A percentile compares a stretch with the other conserved stretches of the same genome.
These are phyloP conservation scores for Macaca fascicularis DNA, from an alignment of 2,113 vertebrate species.

Conservation along the genomic window T2T-MFA8v1.1 NC_088394.1:74547501-74548000, in stretches of 20 bases:
- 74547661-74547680: rapidly evolving
- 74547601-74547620: neutral
- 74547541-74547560: no score
- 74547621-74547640: neutral
- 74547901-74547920: constrained; percentile 18
- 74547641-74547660: no score
- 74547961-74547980: neutral
- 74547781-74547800: neutral
- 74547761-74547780: neutral
- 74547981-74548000: neutral
- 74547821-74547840: neutral
- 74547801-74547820: neutral
- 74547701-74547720: rapidly evolving
- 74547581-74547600: neutral
- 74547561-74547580: neutral
- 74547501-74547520: no score
- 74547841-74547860: neutral
- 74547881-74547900: neutral
- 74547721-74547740: neutral
- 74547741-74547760: neutral
- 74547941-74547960: constrained; percentile 17
- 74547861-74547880: neutral
- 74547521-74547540: no score
- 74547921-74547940: neutral
- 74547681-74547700: neutral